phyloP scores from a whole-genome alignment of 2,113 vertebrate species.

The Alosa alosa region DNA sequence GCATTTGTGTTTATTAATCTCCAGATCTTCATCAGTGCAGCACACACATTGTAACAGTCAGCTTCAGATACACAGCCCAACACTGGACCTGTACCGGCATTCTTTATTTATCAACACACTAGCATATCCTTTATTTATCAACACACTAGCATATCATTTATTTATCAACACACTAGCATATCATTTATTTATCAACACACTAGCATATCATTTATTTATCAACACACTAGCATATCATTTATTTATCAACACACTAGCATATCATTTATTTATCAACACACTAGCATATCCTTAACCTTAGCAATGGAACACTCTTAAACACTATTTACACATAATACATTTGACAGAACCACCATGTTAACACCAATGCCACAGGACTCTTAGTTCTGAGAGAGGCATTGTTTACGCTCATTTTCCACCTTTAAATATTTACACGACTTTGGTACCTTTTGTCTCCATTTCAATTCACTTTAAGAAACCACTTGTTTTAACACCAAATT shows the following conservation, averaged over 20 bases:
- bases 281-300: slow-evolving; percentile 31
- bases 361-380: slow-evolving; percentile 24
- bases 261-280: slow-evolving; percentile 34
- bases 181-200: slow-evolving; percentile 36
- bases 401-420: slow-evolving; percentile 53
- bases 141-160: slow-evolving; percentile 34
- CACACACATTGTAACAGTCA: background rate
- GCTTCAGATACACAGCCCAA: slow-evolving; percentile 26
- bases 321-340: slow-evolving; percentile 50
- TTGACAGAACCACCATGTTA: slow-evolving; percentile 35
- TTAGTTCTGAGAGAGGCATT: slow-evolving; percentile 47
- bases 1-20: background rate
- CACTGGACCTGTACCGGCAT: slow-evolving; percentile 16
- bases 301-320: slow-evolving; percentile 30
- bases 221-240: too few relatives aligned
- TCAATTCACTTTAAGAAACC: background rate
- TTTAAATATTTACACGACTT: slow-evolving; percentile 30
- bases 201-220: slow-evolving; percentile 36
- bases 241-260: slow-evolving; percentile 37
- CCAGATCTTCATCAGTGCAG: background rate
- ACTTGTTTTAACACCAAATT: background rate
- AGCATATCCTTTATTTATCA: slow-evolving; percentile 36
- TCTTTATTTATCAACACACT: slow-evolving; percentile 35
- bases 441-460: slow-evolving; percentile 43
- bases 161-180: slow-evolving; percentile 40